phyloP scores from a whole-genome alignment of 64 coral and sea anemone genomes.

The Catalaphyllia jardinei region DNA sequence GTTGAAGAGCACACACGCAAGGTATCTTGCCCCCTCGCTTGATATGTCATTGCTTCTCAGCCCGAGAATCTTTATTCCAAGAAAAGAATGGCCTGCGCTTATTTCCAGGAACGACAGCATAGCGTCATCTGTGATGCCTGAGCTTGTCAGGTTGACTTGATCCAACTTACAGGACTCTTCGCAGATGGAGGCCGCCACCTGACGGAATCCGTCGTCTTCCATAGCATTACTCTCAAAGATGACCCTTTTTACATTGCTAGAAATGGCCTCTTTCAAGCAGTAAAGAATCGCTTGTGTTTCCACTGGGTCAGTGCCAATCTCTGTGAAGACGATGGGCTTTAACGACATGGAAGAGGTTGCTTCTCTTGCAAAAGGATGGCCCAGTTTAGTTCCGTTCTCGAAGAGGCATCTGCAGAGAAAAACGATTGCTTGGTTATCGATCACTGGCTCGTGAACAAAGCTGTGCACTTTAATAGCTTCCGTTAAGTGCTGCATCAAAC shows the following conservation, averaged over 20 bases:
- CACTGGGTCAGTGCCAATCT: background rate
- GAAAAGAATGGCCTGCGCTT: constrained; percentile 14
- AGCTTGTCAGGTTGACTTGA: constrained; percentile 20
- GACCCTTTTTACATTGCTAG: constrained; percentile 8
- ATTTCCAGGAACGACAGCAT: constrained; percentile 40
- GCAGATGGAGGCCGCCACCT: constrained; percentile 11
- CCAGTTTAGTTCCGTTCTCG: constrained; percentile 28
- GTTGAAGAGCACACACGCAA: constrained; percentile 29
- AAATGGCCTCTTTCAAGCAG: constrained; percentile 2
- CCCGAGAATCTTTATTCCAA: constrained; percentile 29
- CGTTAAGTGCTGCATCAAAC: constrained; percentile 25
- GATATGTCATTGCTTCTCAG: constrained; percentile 29
- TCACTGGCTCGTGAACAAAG: constrained; percentile 7
- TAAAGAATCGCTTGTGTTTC: background rate
- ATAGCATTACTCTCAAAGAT: constrained; percentile 28
- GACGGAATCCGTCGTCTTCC: constrained; percentile 15
- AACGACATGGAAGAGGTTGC: constrained; percentile 7
- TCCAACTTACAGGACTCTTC: constrained; percentile 7
- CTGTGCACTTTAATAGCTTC: constrained; percentile 9
- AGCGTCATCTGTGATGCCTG: constrained; percentile 18
- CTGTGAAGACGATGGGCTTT: constrained; percentile 18
- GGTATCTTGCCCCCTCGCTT: constrained; percentile 38
- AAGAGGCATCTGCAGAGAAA: constrained; percentile 31
- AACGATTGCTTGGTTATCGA: constrained; percentile 36
- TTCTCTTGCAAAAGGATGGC: constrained; percentile 29